phyloP scores from a whole-genome alignment of 2,888 invertebrate species.

The Micoletzkya japonica region DNA sequence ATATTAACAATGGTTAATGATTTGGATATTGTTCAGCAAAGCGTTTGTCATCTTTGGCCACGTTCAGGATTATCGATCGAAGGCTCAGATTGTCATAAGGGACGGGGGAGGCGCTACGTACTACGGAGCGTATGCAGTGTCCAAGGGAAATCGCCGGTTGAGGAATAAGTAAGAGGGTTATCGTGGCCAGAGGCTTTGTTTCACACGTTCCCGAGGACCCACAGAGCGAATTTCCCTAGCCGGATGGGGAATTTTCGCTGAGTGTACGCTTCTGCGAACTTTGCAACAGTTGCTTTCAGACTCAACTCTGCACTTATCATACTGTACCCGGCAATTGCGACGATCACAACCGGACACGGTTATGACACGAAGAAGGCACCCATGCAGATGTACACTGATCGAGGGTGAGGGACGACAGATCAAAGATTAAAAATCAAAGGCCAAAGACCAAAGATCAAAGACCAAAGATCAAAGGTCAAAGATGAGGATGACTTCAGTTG shows the following conservation, averaged over 20 bases:
- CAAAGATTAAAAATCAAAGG: neutral
- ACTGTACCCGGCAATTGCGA: conserved; percentile 10
- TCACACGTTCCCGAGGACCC: neutral
- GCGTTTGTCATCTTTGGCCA: neutral
- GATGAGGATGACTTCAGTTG: neutral
- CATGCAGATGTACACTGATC: neutral
- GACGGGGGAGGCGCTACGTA: conserved; percentile 12
- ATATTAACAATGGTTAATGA: neutral
- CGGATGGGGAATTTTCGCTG: neutral
- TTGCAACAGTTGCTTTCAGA: neutral
- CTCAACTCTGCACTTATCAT: conserved; percentile 8
- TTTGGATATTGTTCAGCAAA: neutral
- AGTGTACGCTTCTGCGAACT: neutral
- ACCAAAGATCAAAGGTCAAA: neutral
- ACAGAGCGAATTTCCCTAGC: neutral
- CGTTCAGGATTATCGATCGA: neutral
- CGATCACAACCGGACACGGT: conserved; percentile 23
- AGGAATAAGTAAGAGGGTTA: neutral
- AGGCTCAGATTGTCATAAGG: conserved; percentile 9
- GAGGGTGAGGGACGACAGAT: neutral
- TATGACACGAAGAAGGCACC: conserved; percentile 25
- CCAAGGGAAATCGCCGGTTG: neutral
- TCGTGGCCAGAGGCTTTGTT: neutral
- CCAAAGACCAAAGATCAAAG: neutral
- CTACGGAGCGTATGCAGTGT: conserved; percentile 12